Evolutionary conservation across 2,113 vertebrate genomes (phyloP), one percentile per base, ranked within the genome.

Genomic region (Diadophis punctatus): DNA sequence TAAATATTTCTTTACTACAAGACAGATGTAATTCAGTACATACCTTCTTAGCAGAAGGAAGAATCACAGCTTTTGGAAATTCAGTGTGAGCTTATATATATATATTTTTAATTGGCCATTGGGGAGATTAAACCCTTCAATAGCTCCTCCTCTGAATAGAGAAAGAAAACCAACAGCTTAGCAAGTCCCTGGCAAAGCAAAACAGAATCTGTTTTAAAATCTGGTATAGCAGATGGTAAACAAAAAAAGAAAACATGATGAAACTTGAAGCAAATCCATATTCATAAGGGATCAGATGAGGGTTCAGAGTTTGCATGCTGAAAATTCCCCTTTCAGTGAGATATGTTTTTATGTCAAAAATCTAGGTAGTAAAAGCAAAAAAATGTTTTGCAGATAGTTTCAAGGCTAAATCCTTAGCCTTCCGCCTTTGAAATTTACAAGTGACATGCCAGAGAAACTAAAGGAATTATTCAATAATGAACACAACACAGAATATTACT

Each of bases 171-270:
- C 55, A 91, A 91, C 18, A 91, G 43, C 52, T 58, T 86, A 48
- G 53, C 39, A 91, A 58, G 46, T 53, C 18, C 52, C 48, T 88
- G 86, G 20, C 20, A 87, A 30, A 86, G 25, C 46, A 91, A 86
- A 58, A n/a, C 55, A 51, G 55, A 88, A 34, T 20, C 56, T 87
- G 5, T 88, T 92, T 92, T 88, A 88, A 86, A 68, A n/a, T n/a
- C 20, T 88, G 86, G 22, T 39, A n/a, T 88, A 88, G 12, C 56
- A 88, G 90, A 86, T 91, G 90, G 90, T 87, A 86, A 92, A 16
- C 11, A 80, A 90, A 34, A 90, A 43, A 53, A 39, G 43, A 48
- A 22, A 27, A 87, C 20, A 60, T 91, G 43, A 27, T 88, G 86
- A 52, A 52, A 49, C 16, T 52, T 39, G 34, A 68, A 80, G 23